These are phyloP conservation scores for Drosophila vallismaia DNA, from an alignment of 2,888 invertebrate genomes.

Conservation along the genomic window DNA sequence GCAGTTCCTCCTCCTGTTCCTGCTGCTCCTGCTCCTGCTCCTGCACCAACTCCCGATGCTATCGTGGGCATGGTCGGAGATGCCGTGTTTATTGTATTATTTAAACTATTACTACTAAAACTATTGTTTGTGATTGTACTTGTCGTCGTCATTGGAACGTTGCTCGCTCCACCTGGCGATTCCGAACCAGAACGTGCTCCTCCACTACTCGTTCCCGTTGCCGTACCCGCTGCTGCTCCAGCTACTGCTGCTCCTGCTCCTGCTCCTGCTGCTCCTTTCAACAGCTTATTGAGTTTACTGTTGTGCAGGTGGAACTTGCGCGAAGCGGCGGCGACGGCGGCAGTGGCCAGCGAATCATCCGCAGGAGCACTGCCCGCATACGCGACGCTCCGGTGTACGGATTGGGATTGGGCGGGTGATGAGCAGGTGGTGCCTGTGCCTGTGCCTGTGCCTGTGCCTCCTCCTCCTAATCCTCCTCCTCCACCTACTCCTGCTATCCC, in stretches of 20 bases:
- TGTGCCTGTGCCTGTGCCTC: constrained; percentile 32
- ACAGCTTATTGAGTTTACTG: constrained; percentile 80
- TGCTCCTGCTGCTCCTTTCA: constrained; percentile 53
- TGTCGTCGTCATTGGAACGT: constrained; percentile 61
- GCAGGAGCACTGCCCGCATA: constrained; percentile 78
- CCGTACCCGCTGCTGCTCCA: not conserved
- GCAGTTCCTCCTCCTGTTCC: constrained; percentile 15
- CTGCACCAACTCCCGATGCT: constrained; percentile 43
- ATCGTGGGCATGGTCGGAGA: constrained; percentile 68
- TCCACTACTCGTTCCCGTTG: constrained; percentile 57
- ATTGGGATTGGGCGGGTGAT: constrained; percentile 72
- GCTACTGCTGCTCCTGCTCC: not conserved
- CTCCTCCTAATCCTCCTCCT: constrained; percentile 28
- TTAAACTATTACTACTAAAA: constrained; percentile 82
- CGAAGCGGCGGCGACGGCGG: constrained; percentile 23
- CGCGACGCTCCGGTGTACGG: constrained; percentile 77
- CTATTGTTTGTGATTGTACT: constrained; percentile 83
- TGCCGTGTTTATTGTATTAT: constrained; percentile 78
- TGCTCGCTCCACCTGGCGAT: constrained; percentile 83
- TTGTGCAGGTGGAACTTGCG: constrained; percentile 77
- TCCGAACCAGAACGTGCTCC: constrained; percentile 84
- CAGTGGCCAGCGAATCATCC: constrained; percentile 63
- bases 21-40: constrained; percentile 24
- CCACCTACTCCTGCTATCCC: constrained; percentile 7
- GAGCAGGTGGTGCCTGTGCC: constrained; percentile 62